Conservation (phyloP, 2,797 vertebrate genomes). For the Adrianichthys oophorus region DNA sequence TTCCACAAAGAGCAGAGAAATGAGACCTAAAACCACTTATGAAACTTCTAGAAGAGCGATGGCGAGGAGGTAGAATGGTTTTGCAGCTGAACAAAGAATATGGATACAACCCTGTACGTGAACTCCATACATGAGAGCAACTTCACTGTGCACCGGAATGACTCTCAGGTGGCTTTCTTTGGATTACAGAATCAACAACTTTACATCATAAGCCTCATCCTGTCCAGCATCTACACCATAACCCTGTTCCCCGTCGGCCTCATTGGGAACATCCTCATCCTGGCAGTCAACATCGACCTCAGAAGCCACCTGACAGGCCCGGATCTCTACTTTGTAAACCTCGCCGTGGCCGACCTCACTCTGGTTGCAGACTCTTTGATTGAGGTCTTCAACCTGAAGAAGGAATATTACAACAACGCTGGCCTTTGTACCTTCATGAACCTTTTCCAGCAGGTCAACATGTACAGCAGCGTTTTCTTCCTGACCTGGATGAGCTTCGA, state of each 20-base stretch:
- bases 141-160: conserved; percentile 55
- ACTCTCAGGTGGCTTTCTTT: conserved; percentile 39
- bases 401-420: conserved; percentile 86
- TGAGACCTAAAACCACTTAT: neutral
- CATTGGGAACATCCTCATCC: conserved; percentile 88
- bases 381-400: conserved; percentile 90
- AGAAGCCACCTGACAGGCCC: conserved; percentile 83
- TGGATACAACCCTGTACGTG: conserved; percentile 60
- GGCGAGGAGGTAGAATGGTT: conserved; percentile 4
- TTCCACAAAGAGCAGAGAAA: conserved; percentile 2
- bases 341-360: conserved; percentile 86
- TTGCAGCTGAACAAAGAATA: conserved; percentile 22
- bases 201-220: conserved; percentile 80
- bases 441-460: conserved; percentile 91
- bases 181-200: conserved; percentile 61
- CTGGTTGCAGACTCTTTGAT: conserved; percentile 90
- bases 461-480: conserved; percentile 96
- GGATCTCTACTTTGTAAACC: conserved; percentile 90
- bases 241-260: conserved; percentile 90
- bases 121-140: conserved; percentile 57
- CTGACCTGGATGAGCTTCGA: conserved; percentile 96
- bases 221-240: conserved; percentile 86
- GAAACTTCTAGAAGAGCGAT: conserved; percentile 3
- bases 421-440: conserved; percentile 92
- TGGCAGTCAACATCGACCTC: conserved; percentile 86